Evolutionary conservation across 1,140 invertebrate genomes (phyloP).

Genomic region (Gonioctena quinquepunctata): DNA sequence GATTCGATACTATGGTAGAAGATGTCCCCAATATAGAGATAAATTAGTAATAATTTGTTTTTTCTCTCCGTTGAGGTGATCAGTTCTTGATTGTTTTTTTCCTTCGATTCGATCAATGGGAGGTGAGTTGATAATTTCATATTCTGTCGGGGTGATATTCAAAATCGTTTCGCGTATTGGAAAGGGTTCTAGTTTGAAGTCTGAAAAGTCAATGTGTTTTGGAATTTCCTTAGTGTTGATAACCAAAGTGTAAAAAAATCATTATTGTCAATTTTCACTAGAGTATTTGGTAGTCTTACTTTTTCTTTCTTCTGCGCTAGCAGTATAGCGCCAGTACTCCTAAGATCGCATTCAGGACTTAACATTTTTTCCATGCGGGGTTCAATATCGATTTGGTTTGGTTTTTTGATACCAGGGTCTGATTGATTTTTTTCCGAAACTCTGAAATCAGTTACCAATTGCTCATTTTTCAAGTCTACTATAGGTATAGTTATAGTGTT

Average conservation of each 20-base stretch:
- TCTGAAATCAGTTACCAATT: slow-evolving; percentile 8
- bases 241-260: not conserved
- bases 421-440: not conserved
- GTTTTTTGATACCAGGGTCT: not conserved
- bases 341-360: not conserved
- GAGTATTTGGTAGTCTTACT: not conserved
- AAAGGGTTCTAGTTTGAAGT: not conserved
- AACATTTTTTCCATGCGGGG: not conserved
- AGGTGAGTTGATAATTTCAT: not conserved
- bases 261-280: too few species aligned
- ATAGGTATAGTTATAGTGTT: slow-evolving; percentile 1
- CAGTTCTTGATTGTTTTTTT: not conserved
- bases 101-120: not conserved
- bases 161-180: not conserved
- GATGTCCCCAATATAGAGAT: not conserved
- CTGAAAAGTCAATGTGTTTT: not conserved
- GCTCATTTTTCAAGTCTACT: slow-evolving; percentile 2
- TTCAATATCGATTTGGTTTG: not conserved
- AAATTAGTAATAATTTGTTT: not conserved
- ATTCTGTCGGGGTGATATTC: not conserved
- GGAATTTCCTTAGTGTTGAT: not conserved
- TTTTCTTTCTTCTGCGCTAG: not conserved
- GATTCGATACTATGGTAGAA: not conserved
- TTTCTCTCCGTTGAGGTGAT: not conserved
- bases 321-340: not conserved